Evolutionary conservation across 92 coral and sea anemone genomes (phyloP), one percentile per base, ranked within the genome.

Genomic region (Siderastrea radians): DNA sequence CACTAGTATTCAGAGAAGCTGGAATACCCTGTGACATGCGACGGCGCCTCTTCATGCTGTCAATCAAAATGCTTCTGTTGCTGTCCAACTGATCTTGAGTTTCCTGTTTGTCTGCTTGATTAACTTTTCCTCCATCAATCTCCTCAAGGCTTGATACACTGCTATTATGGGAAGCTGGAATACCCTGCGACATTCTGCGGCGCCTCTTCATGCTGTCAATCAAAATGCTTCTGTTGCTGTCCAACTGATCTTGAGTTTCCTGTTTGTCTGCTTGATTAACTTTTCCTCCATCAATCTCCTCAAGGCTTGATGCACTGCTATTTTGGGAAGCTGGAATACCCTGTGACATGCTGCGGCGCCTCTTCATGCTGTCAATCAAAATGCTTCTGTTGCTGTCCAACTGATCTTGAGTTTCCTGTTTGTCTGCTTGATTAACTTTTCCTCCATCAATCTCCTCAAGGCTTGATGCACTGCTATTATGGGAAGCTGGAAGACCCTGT

Each of bases 1-100:
- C 49, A 51, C 78, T 59, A 10, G 14, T 49, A 9, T 71, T 84
- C 58, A 88, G 91, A 59, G 84, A 67, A 4, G 62, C 19, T 85
- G 98, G 92, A 84, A 92, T 88, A 16, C 94, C 98, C 68, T 90
- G 92, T 26, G 95, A 92, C 86, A 81, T 88, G 49, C 98, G 75
- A 13, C 98, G 90, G 9, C 80, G 87, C 72, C 90, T 82, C 62
- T 81, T 43, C 73, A 84, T 50, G 43, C 45, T 74, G 11, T 84
- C 81, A 47, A 38, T 64, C 46, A 84, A 61, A 74, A 1, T 2
- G 8, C 6, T 75, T 50, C 49, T 50, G 38, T 26, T 26, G 51
- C 13, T 50, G 7, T 73, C 87, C 13, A 16, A 17, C 49, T 57
- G 5, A 4, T 15, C 63, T 7, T 51, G 79, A 17, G 38, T 19